Percentiles rank a stretch among this genome's conserved stretches.
Evolutionary conservation across 2,797 vertebrate genomes (phyloP).

Genomic region (Acridotheres tristis): DNA sequence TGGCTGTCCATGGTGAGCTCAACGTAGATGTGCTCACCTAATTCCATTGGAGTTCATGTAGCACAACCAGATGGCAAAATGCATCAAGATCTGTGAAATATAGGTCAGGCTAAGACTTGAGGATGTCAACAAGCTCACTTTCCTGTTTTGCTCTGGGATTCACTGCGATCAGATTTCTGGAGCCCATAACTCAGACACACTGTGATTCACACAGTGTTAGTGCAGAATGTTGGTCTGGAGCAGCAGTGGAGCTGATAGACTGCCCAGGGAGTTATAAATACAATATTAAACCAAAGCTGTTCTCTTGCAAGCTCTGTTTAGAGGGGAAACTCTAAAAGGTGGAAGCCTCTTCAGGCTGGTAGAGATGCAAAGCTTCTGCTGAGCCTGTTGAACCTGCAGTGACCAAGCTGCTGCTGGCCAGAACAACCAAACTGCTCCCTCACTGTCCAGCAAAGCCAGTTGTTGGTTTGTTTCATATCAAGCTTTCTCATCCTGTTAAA

Average conservation of each 20-base stretch:
- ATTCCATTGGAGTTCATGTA: neutral
- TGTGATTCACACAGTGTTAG: neutral
- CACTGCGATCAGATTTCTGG: neutral
- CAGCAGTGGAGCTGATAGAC: neutral
- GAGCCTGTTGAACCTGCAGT: neutral
- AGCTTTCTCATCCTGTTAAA: neutral
- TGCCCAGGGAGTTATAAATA: neutral
- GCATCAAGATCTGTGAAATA: neutral
- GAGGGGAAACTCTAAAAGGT: neutral
- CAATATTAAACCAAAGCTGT: neutral
- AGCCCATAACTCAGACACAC: neutral
- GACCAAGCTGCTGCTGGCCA: neutral
- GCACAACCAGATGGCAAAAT: neutral
- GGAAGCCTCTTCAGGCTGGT: neutral
- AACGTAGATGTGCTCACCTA: neutral
- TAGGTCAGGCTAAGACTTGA: neutral
- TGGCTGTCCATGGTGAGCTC: neutral
- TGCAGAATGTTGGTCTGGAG: neutral
- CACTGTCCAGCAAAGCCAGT: neutral
- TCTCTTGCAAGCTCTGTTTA: neutral
- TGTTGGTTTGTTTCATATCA: neutral
- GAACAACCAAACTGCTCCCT: neutral
- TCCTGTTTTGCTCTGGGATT: conserved; percentile 36
- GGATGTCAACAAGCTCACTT: conserved; percentile 8
- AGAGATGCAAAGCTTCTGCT: neutral